Conservation (phyloP, 2,888 invertebrate species). For the Stenurella melanura region DNA sequence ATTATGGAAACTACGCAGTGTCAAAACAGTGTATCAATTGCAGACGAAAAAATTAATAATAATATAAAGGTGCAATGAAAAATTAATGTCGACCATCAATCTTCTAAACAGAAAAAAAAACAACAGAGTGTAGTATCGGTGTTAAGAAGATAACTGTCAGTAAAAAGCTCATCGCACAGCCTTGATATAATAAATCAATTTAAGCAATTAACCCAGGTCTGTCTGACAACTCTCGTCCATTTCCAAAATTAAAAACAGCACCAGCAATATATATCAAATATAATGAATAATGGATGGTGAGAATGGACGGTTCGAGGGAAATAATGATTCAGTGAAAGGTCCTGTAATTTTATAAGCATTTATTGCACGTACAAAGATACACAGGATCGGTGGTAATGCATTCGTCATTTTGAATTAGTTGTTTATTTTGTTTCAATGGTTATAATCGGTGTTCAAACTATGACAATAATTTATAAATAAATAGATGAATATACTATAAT, state of each 20-base stretch:
- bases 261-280: constrained; percentile 38
- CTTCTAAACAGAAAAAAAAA: background rate
- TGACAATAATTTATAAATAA: too few species aligned
- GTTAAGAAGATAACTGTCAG: constrained; percentile 29
- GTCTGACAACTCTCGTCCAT: constrained; percentile 29
- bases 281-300: constrained; percentile 36
- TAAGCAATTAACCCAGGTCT: constrained; percentile 35
- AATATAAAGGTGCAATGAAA: background rate
- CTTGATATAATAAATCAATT: constrained; percentile 34
- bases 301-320: constrained; percentile 28
- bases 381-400: too few species aligned
- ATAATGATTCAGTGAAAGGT: constrained; percentile 23
- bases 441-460: too few species aligned
- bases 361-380: constrained; percentile 2
- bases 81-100: background rate
- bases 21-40: background rate
- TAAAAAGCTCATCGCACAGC: constrained; percentile 21
- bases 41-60: background rate
- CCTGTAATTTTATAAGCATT: constrained; percentile 9
- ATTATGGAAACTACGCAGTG: background rate
- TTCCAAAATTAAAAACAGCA: constrained; percentile 40
- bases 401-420: too few species aligned
- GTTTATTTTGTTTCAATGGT: too few species aligned
- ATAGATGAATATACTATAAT: too few species aligned
- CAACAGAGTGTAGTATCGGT: background rate